Evolutionary conservation across 2,113 vertebrate genomes (phyloP).

Genomic region (Dryoscopus gambensis): DNA sequence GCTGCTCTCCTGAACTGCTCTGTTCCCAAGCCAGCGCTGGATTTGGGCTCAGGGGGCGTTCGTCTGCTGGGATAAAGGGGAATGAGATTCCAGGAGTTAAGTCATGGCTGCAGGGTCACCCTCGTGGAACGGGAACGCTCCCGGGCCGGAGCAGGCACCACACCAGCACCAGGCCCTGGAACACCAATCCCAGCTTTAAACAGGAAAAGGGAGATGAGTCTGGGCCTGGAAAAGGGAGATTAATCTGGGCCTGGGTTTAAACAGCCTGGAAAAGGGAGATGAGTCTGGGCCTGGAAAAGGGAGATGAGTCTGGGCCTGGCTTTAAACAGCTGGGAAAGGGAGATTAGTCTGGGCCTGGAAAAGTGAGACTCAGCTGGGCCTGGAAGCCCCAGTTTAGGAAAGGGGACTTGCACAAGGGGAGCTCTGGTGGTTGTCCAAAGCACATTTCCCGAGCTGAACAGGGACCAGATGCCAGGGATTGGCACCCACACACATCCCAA

Average conservation of each 20-base stretch:
- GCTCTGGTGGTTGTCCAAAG: neutral
- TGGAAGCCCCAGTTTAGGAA: neutral
- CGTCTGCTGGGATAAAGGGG: neutral
- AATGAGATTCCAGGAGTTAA: neutral
- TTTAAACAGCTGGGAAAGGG: neutral
- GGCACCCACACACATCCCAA: neutral
- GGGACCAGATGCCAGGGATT: neutral
- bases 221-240: neutral
- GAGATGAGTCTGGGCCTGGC: neutral
- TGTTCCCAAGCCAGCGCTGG: neutral
- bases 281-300: neutral
- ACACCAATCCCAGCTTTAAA: neutral
- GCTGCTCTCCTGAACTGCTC: neutral
- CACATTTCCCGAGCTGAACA: neutral
- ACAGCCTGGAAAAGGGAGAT: neutral
- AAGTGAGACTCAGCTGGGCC: neutral
- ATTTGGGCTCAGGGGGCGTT: rapidly evolving
- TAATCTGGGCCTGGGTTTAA: neutral
- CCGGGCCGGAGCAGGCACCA: neutral
- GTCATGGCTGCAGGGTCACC: neutral
- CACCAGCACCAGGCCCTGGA: neutral
- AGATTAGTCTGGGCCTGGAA: neutral
- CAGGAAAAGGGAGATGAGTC: neutral
- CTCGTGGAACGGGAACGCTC: neutral
- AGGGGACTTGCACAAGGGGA: neutral